Conservation (phyloP, 2,888 invertebrate species). For the Drosophila merina region DNA sequence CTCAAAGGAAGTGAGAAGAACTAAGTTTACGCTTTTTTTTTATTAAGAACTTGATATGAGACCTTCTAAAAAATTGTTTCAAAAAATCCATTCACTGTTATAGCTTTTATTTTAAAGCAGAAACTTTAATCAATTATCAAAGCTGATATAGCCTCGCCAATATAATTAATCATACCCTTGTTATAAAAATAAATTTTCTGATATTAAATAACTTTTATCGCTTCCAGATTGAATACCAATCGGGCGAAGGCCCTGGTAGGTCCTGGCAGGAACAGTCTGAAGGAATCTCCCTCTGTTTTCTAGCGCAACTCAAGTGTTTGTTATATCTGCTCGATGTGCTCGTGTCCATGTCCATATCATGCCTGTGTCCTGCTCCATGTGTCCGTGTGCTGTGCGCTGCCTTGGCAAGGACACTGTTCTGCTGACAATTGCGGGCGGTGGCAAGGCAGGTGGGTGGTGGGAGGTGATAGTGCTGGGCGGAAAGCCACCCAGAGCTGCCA, state of each 20-base stretch:
- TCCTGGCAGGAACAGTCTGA: not conserved
- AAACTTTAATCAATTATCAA: too few relatives aligned
- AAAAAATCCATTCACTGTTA: too few relatives aligned
- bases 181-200: too few relatives aligned
- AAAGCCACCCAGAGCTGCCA: constrained; percentile 43
- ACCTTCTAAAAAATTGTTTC: too few relatives aligned
- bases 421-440: constrained; percentile 16
- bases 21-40: too few relatives aligned
- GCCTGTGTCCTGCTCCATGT: constrained; percentile 29
- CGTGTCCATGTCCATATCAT: constrained; percentile 26
- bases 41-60: too few relatives aligned
- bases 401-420: constrained; percentile 45
- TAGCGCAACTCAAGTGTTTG: constrained; percentile 51
- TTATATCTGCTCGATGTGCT: constrained; percentile 33
- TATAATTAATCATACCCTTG: too few relatives aligned
- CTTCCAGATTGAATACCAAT: not conserved
- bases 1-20: too few relatives aligned
- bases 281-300: constrained; percentile 16
- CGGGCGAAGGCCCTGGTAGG: not conserved
- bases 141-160: too few relatives aligned
- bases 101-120: too few relatives aligned
- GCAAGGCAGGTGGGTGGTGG: not conserved
- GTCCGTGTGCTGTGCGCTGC: constrained; percentile 25
- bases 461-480: not conserved
- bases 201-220: too few relatives aligned